Evolutionary conservation across 2,113 vertebrate species (phyloP).

Genomic region (Recurvirostra avosetta): DNA sequence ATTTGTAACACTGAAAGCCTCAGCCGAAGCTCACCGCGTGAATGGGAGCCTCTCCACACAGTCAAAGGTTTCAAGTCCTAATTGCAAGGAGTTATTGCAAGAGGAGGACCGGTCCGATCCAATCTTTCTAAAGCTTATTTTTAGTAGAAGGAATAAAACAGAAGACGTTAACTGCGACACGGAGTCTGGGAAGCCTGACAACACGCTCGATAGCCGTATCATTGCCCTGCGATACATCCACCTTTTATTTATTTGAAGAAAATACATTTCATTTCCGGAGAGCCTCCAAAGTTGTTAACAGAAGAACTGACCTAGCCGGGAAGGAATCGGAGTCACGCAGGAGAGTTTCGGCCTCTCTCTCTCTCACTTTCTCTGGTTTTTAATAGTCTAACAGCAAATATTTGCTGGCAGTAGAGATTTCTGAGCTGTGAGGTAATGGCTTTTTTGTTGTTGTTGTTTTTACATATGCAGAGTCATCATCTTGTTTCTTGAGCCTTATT

Average conservation of each 20-base stretch:
- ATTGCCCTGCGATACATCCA: background rate
- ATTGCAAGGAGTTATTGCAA: background rate
- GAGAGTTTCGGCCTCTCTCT: background rate
- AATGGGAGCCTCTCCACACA: background rate
- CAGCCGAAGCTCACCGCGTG: background rate
- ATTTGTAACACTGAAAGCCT: background rate
- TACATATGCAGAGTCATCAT: conserved; percentile 58
- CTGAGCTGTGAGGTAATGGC: conserved; percentile 44
- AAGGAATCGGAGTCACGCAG: background rate
- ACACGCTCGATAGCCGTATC: background rate
- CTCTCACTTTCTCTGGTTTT: conserved; percentile 9
- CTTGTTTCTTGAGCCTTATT: conserved; percentile 21
- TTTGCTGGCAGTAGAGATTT: conserved; percentile 37
- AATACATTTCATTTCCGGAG: background rate
- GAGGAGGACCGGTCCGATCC: background rate
- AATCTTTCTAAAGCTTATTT: background rate
- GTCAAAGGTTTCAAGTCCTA: background rate
- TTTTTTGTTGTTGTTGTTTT: background rate
- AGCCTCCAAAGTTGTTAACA: background rate
- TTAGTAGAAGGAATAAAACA: background rate
- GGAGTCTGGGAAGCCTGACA: background rate
- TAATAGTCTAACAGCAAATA: conserved; percentile 2
- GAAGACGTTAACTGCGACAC: background rate
- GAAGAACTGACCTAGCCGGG: background rate
- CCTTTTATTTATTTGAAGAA: background rate